Evolutionary conservation across 2,797 vertebrate genomes (phyloP).

Genomic region (Trematomus bernacchii): DNA sequence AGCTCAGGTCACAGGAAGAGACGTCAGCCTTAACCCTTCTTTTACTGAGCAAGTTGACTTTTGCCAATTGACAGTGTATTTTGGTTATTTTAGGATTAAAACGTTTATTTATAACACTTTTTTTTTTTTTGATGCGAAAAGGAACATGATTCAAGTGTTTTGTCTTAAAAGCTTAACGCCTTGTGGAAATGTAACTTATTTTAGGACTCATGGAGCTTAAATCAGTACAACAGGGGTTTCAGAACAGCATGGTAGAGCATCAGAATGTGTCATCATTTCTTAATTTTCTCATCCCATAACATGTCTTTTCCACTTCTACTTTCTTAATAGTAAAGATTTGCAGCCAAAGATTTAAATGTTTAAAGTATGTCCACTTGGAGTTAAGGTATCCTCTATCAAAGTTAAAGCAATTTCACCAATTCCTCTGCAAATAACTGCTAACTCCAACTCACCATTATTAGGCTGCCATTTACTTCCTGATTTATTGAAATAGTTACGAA

Average conservation of each 20-base stretch:
- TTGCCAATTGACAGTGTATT: not conserved
- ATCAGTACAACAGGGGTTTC: not conserved
- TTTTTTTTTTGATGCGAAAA: not conserved
- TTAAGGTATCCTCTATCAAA: not conserved
- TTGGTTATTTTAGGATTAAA: conserved; percentile 6
- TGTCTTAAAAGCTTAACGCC: not conserved
- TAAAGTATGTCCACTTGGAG: not conserved
- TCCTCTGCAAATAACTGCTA: not conserved
- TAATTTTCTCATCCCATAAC: not conserved
- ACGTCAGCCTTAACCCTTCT: conserved; percentile 47
- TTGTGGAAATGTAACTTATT: not conserved
- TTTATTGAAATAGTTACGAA: not conserved
- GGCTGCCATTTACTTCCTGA: not conserved
- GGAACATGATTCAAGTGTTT: not conserved
- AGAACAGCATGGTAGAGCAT: not conserved
- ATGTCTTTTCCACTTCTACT: not conserved
- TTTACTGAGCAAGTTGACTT: not conserved
- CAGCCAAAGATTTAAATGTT: not conserved
- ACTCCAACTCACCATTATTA: not conserved
- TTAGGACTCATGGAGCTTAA: not conserved
- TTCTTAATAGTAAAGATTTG: not conserved
- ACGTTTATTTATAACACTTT: not conserved
- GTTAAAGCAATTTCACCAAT: not conserved
- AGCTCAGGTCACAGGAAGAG: conserved; percentile 55
- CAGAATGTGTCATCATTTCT: not conserved